phyloP scores from a whole-genome alignment of 1,140 invertebrate genomes.

The Nomia melanderi region DNA sequence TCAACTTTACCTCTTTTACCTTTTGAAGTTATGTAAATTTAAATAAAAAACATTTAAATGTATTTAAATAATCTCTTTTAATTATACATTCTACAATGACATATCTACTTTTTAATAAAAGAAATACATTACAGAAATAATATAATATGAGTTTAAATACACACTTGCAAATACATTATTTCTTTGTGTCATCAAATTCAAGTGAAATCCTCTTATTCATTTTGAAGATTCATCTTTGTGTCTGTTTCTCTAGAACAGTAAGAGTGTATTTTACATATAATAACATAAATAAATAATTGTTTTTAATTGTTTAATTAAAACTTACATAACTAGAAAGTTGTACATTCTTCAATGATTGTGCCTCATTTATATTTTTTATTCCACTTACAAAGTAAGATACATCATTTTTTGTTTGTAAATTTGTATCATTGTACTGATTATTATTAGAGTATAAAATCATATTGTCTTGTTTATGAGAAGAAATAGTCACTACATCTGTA shows the following conservation, averaged over 20 bases:
- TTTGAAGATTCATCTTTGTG: constrained; percentile 20
- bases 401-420: constrained; percentile 7
- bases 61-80: constrained; percentile 8
- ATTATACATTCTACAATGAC: constrained; percentile 8
- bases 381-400: constrained; percentile 15
- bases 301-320: not conserved
- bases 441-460: constrained; percentile 2
- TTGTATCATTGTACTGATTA: constrained; percentile 5
- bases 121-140: not conserved
- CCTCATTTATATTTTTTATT: constrained; percentile 19
- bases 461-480: not conserved
- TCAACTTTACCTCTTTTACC: too few relatives aligned
- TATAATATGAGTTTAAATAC: not conserved
- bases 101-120: not conserved
- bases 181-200: not conserved
- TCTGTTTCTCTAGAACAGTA: constrained; percentile 46
- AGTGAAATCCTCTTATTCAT: constrained; percentile 8
- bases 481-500: constrained; percentile 16
- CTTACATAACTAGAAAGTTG: constrained; percentile 38
- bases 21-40: not conserved
- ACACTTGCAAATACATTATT: not conserved
- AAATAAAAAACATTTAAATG: not conserved
- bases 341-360: constrained; percentile 24
- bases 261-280: constrained; percentile 1
- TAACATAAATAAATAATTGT: not conserved